Base-by-base conservation (phyloP, 2,888 invertebrate genomes). In the Trissolcus brochymenae region DNA sequence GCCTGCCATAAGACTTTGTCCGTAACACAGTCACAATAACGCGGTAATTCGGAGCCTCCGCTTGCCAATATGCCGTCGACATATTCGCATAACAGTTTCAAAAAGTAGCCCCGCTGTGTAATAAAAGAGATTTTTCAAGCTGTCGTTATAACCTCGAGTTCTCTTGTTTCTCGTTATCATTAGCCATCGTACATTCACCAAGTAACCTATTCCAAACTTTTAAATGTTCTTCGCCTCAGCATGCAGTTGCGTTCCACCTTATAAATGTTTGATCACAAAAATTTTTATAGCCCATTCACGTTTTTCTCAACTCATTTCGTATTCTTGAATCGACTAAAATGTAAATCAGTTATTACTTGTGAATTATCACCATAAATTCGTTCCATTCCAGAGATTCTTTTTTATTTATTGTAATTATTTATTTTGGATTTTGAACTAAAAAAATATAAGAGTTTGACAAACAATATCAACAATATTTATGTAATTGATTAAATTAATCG, bases 41-140 rank as follows among this genome's bases (percentile, higher is more conserved):
- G 81, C 82, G 80, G 84, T 83, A 83, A 86, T 84, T 83, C 84
- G 81, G 81, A 75, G 76, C 65, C 80, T 81, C 80, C 70, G 78
- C 75, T 84, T 88, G 87, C 88, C 88, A 88, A 88, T 88, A 88
- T 88, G 88, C 86, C 82, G 82, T 82, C 81, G 80, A 83, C 82
- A 78, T 81, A 86, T 88, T 84, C 84, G 83, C 86, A 85, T 87
- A 87, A 88, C 85, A 84, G 83, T 84, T 84, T 79, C 81, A 82
- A 81, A 84, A 85, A 85, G 82, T 84, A 83, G 81, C 82, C 80
- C 81, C 80, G 81, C 78, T 11, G 19, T 82, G 84, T 84, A 86
- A 88, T 88, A 87, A 88, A 84, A 82, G 82, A 83, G 79, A 79
- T 79, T 76, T 74, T 79, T 57, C 74, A 73, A 67, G 81, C 82